Conservation (phyloP, 2,113 vertebrate species). For the Scalopus aquaticus region DNA sequence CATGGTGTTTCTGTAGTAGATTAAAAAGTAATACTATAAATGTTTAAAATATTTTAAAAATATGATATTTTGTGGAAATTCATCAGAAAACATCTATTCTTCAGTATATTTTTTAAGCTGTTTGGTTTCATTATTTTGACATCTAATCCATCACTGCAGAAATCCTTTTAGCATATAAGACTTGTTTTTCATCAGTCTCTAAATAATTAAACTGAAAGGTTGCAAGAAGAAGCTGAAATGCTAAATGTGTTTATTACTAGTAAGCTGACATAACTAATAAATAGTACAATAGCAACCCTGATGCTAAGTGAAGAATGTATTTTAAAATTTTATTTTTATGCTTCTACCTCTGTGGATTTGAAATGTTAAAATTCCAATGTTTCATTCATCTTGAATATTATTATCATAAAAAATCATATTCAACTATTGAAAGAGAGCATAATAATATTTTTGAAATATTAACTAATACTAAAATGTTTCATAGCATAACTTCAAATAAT, state of each 20-base stretch:
- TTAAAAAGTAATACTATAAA: constrained; percentile 86
- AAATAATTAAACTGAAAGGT: constrained; percentile 72
- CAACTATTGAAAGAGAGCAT: background rate
- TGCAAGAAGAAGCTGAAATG: constrained; percentile 66
- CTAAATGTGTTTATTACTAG: constrained; percentile 72
- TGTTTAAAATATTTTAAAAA: constrained; percentile 86
- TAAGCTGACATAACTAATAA: constrained; percentile 63
- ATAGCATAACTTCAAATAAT: constrained; percentile 3
- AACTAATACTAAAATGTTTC: constrained; percentile 26
- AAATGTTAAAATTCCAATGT: background rate
- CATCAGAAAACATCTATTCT: constrained; percentile 83
- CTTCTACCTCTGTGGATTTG: background rate
- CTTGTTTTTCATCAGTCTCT: constrained; percentile 73
- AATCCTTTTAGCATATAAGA: constrained; percentile 78
- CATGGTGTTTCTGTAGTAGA: constrained; percentile 82
- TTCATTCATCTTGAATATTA: background rate
- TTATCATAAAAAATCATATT: background rate
- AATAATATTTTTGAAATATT: background rate
- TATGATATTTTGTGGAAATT: constrained; percentile 81
- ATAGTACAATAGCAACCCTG: background rate
- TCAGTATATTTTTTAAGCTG: constrained; percentile 79
- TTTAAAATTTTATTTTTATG: constrained; percentile 33
- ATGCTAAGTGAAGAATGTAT: constrained; percentile 26
- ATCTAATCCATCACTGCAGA: constrained; percentile 82
- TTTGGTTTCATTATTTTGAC: constrained; percentile 85